Conservation (phyloP, 2,797 vertebrate genomes). For the Lutjanus argentimaculatus region DNA sequence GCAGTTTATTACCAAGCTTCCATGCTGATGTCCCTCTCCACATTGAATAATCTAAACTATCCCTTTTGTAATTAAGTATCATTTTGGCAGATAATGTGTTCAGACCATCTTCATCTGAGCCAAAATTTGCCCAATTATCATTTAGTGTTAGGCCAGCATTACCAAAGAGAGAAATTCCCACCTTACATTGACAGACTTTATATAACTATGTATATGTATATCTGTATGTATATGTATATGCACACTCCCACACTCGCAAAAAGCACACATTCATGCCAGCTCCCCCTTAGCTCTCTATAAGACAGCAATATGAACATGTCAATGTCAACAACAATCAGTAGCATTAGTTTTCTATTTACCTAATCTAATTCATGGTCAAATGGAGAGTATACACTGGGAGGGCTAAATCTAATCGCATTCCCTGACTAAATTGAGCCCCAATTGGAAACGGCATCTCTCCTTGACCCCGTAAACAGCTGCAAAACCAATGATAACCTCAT, state of each 20-base stretch:
- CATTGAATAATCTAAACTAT: too few relatives aligned
- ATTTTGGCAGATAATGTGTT: too few relatives aligned
- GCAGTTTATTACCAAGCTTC: too few relatives aligned
- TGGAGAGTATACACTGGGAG: slow-evolving; percentile 71
- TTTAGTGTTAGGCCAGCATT: not conserved
- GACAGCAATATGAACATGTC: slow-evolving; percentile 62
- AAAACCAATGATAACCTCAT: slow-evolving; percentile 81
- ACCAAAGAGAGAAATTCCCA: not conserved
- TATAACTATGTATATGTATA: not conserved
- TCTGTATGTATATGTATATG: not conserved
- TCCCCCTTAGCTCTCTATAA: slow-evolving; percentile 12
- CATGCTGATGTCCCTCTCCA: too few relatives aligned
- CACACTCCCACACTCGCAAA: not conserved
- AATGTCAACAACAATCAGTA: slow-evolving; percentile 73
- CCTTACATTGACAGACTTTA: not conserved
- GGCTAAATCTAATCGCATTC: slow-evolving; percentile 78
- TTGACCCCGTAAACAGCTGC: slow-evolving; percentile 80
- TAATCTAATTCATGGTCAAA: slow-evolving; percentile 79
- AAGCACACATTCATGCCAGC: not conserved
- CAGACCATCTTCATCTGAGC: too few relatives aligned
- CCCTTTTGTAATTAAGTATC: too few relatives aligned
- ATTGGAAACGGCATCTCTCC: slow-evolving; percentile 79
- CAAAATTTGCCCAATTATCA: too few relatives aligned
- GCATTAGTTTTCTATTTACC: slow-evolving; percentile 74
- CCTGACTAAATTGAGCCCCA: slow-evolving; percentile 65